Evolutionary conservation across 2,888 invertebrate genomes (phyloP), one percentile per base, ranked within the genome.

Genomic region (Melanchra persicariae): DNA sequence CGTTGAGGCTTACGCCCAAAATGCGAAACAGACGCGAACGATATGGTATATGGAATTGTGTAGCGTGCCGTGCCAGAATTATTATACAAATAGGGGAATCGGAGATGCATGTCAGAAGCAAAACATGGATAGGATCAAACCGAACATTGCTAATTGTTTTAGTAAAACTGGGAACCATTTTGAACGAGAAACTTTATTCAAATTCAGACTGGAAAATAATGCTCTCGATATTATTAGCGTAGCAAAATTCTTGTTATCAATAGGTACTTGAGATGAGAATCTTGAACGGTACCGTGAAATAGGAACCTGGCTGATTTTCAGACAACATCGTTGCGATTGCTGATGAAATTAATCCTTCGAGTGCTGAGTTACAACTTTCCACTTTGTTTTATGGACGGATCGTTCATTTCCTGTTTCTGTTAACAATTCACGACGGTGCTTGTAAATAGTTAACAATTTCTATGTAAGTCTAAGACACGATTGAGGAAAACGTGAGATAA

Each of bases 401-500:
- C 12, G 19, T 51, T 43, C 4, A 43, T 40, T 51, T 19, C 2
- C 15, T 15, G 6, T 24, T 26, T 6, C 12, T 30, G 1, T 3
- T 30, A 40, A 1, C 4, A 12, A 3, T 49, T 5, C 12, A n/a
- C 5, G 37, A 26, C 1, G 10, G 61, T n/a, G n/a, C n/a, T n/a
- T 12, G 26, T 12, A 5, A 37, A 68, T 9, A 49, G 47, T 37
- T 37, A 6, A 10, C 24, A 24, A 26, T 37, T 40, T 58, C 37
- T 22, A 66, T 3, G 9, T 4, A 51, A 30, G 19, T 49, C n/a
- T 22, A 30, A 22, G 49, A 40, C 10, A 68, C 22, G 58, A 58
- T 40, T n/a, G 7, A 34, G 15, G 34, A 55, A 55, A 66, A 49
- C 63, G 30, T 47, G 19, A 65, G 19, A 10, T 15, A 63, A 34